Evolutionary conservation across 2,888 invertebrate species (phyloP).

Genomic region (Oxystoma pomonae): DNA sequence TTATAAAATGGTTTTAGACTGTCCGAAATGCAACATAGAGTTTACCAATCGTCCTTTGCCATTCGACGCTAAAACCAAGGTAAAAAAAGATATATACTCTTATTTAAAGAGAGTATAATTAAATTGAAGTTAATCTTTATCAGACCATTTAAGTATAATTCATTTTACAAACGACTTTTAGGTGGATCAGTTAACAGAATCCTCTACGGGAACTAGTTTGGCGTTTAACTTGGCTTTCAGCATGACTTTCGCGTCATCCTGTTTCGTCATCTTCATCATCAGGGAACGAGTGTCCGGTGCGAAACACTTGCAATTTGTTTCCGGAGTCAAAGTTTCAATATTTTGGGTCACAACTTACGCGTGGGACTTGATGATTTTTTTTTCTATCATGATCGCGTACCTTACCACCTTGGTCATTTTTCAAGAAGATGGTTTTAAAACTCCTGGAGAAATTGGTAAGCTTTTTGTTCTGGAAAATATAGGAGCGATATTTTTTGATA

Average conservation of each 20-base stretch:
- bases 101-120: too few species aligned
- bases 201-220: slow-evolving; percentile 53
- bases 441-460: slow-evolving; percentile 52
- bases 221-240: slow-evolving; percentile 69
- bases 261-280: slow-evolving; percentile 58
- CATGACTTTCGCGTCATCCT: slow-evolving; percentile 64
- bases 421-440: slow-evolving; percentile 59
- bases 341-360: slow-evolving; percentile 68
- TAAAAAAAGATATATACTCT: too few species aligned
- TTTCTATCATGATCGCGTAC: slow-evolving; percentile 55
- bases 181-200: slow-evolving; percentile 39
- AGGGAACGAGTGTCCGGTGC: slow-evolving; percentile 67
- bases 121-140: too few species aligned
- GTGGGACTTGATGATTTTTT: slow-evolving; percentile 64
- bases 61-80: slow-evolving; percentile 54
- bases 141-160: too few species aligned
- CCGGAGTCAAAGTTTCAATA: slow-evolving; percentile 61
- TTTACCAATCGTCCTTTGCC: slow-evolving; percentile 67
- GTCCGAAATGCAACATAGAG: slow-evolving; percentile 30
- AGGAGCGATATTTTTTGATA: neutral
- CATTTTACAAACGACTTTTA: slow-evolving; percentile 25
- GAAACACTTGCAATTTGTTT: slow-evolving; percentile 67
- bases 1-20: slow-evolving; percentile 43
- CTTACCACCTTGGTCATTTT: slow-evolving; percentile 61
- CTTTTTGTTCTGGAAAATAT: slow-evolving; percentile 3